Evolutionary conservation across 2,888 invertebrate genomes (phyloP).

Genomic region (Psococerastis gibbosa): DNA sequence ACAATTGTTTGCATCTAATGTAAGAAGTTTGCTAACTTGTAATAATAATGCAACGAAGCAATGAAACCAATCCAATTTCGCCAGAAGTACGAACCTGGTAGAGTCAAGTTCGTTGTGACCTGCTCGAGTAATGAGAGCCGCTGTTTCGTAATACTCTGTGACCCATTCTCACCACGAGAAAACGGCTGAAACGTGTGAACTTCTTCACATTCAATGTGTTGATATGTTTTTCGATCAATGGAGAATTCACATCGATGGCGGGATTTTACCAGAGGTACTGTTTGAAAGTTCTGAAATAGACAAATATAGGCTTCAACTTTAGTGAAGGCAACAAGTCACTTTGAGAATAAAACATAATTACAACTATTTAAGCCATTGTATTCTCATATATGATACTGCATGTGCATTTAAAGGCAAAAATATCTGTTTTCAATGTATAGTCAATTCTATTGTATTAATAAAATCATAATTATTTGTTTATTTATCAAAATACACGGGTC

Average conservation of each 20-base stretch:
- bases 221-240: slow-evolving; percentile 58
- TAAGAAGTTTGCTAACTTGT: too few species aligned
- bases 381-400: neutral
- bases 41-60: too few species aligned
- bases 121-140: slow-evolving; percentile 37
- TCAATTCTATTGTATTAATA: too few species aligned
- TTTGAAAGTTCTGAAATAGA: slow-evolving; percentile 37
- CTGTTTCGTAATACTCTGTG: slow-evolving; percentile 43
- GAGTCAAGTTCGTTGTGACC: slow-evolving; percentile 20
- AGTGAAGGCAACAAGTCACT: too few species aligned
- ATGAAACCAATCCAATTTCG: too few species aligned
- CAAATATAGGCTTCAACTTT: too few species aligned
- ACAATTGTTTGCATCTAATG: neutral
- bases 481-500: too few species aligned
- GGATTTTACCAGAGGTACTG: slow-evolving; percentile 55
- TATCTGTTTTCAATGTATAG: too few species aligned
- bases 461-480: too few species aligned
- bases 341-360: too few species aligned
- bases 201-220: slow-evolving; percentile 49
- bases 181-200: slow-evolving; percentile 56
- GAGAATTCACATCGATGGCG: slow-evolving; percentile 49
- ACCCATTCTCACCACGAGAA: slow-evolving; percentile 51
- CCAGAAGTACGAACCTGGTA: too few species aligned
- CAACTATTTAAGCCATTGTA: too few species aligned
- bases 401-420: slow-evolving; percentile 9